Conservation (phyloP, 1,140 invertebrate species). For the Acromyrmex charruanus region DNA sequence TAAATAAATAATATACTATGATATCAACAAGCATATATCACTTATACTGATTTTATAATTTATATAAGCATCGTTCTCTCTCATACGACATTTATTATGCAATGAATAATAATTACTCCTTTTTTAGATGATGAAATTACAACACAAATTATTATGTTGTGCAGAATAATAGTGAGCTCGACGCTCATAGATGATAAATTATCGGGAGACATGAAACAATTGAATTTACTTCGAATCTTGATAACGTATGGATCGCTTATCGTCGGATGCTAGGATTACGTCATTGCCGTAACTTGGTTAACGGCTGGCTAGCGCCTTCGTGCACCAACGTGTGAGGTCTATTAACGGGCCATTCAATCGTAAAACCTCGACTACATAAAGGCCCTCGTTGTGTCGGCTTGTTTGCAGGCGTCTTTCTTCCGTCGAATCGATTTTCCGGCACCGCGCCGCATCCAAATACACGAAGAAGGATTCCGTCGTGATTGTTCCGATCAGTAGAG, state of each 20-base stretch:
- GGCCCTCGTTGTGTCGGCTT: conserved; percentile 66
- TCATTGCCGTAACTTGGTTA: conserved; percentile 50
- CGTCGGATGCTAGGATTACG: conserved; percentile 55
- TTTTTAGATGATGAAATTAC: not conserved
- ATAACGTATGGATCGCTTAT: conserved; percentile 51
- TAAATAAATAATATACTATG: conserved; percentile 21
- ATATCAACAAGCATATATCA: not conserved
- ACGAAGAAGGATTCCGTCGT: conserved; percentile 20
- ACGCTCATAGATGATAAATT: conserved; percentile 60
- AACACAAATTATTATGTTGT: conserved; percentile 38
- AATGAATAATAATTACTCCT: conserved; percentile 28
- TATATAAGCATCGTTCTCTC: not conserved
- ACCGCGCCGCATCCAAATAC: conserved; percentile 53
- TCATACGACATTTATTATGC: conserved; percentile 33
- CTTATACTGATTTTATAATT: conserved; percentile 2
- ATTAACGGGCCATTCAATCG: conserved; percentile 76
- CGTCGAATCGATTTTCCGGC: conserved; percentile 72
- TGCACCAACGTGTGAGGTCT: conserved; percentile 74
- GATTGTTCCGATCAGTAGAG: not conserved
- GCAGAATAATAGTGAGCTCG: not conserved
- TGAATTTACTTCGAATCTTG: conserved; percentile 46
- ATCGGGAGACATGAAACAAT: conserved; percentile 28
- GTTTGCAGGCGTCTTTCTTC: conserved; percentile 68
- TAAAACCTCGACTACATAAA: conserved; percentile 66
- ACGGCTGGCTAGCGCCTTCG: conserved; percentile 42